These are phyloP conservation scores for Hymenopus coronatus DNA, from an alignment of 2,888 invertebrate genomes.

Conservation along the genomic window DNA sequence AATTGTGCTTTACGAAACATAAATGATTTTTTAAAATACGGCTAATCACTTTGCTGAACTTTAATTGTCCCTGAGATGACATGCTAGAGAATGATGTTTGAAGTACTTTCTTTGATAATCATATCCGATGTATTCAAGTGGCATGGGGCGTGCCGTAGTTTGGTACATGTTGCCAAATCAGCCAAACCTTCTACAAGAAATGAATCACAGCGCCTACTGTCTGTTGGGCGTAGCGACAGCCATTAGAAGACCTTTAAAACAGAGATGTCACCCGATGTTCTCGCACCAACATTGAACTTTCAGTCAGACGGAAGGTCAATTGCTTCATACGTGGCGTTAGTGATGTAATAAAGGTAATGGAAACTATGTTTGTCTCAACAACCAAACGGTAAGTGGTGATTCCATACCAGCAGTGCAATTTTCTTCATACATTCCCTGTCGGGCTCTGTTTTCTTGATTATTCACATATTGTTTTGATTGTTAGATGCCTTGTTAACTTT, in stretches of 20 bases:
- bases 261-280: background rate
- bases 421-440: too few relatives aligned
- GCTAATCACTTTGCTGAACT: too few relatives aligned
- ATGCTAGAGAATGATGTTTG: too few relatives aligned
- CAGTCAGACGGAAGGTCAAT: background rate
- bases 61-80: too few relatives aligned
- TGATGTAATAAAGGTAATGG: background rate
- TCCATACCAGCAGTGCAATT: too few relatives aligned
- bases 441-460: too few relatives aligned
- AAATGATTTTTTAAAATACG: too few relatives aligned
- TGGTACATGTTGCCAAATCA: background rate
- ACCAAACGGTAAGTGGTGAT: background rate
- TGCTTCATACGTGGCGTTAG: background rate
- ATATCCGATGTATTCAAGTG: constrained; percentile 36
- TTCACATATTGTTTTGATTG: too few relatives aligned
- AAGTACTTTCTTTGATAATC: background rate
- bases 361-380: background rate
- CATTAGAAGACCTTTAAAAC: background rate
- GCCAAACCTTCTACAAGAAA: background rate
- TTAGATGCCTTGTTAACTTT: too few relatives aligned
- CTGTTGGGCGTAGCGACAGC: background rate
- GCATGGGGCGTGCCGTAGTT: background rate
- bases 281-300: background rate
- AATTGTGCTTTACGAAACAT: too few relatives aligned
- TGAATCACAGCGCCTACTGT: background rate